phyloP scores from a whole-genome alignment of 2,113 vertebrate genomes.

The Nycticorax nycticorax region DNA sequence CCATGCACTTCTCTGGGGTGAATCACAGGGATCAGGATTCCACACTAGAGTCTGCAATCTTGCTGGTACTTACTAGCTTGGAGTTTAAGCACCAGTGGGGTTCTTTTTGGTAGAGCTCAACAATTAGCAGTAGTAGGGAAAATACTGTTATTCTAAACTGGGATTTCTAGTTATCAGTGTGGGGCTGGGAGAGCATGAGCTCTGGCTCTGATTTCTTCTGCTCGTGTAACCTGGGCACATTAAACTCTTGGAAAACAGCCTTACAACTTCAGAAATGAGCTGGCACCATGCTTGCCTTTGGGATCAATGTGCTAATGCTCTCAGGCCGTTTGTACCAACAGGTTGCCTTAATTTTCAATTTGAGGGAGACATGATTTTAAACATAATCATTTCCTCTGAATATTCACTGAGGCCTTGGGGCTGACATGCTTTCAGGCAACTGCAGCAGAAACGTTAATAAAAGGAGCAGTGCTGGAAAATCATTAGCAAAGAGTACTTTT shows the following conservation, averaged over 20 bases:
- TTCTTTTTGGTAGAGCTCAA: background rate
- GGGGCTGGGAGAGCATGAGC: background rate
- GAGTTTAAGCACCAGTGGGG: background rate
- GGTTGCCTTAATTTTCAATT: conserved; percentile 9
- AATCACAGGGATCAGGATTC: background rate
- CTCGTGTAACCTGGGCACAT: background rate
- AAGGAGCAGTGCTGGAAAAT: background rate
- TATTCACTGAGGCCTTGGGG: background rate
- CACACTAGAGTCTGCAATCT: background rate
- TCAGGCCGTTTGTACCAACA: background rate
- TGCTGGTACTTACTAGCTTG: background rate
- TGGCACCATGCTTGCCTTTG: background rate
- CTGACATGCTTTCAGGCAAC: background rate
- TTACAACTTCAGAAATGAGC: background rate
- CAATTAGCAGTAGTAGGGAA: background rate
- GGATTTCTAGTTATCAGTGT: background rate
- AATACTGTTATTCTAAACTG: background rate
- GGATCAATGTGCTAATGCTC: background rate
- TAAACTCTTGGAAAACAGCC: background rate
- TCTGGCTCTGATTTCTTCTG: background rate
- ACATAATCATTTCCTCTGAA: background rate
- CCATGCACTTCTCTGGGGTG: background rate
- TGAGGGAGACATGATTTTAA: background rate
- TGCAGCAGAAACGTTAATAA: background rate
- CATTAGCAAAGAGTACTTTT: background rate